Evolutionary conservation across 2,113 vertebrate genomes (phyloP).

Genomic region (Brevimyrus niger): DNA sequence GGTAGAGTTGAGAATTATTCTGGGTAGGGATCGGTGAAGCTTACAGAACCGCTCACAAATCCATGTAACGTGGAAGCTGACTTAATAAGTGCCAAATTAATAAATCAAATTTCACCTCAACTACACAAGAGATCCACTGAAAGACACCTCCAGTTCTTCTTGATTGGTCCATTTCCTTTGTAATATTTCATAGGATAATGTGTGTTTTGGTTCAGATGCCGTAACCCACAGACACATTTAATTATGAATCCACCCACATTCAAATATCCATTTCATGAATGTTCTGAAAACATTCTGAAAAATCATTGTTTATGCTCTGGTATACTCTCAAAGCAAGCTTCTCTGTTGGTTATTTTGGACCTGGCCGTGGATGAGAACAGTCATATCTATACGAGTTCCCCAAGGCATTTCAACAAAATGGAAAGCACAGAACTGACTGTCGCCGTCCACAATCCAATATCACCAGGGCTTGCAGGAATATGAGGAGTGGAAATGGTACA

Average conservation of each 20-base stretch:
- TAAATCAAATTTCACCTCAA: not conserved
- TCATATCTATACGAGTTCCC: not conserved
- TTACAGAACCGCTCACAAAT: not conserved
- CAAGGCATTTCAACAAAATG: not conserved
- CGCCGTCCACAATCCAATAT: not conserved
- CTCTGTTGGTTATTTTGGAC: not conserved
- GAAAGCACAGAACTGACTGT: not conserved
- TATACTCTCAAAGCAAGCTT: constrained; percentile 27
- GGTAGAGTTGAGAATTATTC: constrained; percentile 52
- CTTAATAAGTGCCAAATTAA: not conserved
- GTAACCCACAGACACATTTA: constrained; percentile 26
- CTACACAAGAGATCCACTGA: not conserved
- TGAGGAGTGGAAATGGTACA: constrained; percentile 97
- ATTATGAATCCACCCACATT: constrained; percentile 47
- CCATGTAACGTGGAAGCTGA: not conserved
- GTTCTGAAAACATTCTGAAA: constrained; percentile 51
- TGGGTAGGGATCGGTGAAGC: not conserved
- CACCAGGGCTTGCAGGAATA: constrained; percentile 90
- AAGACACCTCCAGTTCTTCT: not conserved
- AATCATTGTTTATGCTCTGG: constrained; percentile 48
- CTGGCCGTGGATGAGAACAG: not conserved
- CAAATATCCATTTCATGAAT: constrained; percentile 46
- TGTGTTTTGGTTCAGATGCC: not conserved
- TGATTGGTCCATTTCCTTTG: not conserved
- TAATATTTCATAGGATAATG: not conserved